These are phyloP conservation scores for Portevinia maculata DNA, from an alignment of 2,888 invertebrate species.

Conservation along the genomic window DNA sequence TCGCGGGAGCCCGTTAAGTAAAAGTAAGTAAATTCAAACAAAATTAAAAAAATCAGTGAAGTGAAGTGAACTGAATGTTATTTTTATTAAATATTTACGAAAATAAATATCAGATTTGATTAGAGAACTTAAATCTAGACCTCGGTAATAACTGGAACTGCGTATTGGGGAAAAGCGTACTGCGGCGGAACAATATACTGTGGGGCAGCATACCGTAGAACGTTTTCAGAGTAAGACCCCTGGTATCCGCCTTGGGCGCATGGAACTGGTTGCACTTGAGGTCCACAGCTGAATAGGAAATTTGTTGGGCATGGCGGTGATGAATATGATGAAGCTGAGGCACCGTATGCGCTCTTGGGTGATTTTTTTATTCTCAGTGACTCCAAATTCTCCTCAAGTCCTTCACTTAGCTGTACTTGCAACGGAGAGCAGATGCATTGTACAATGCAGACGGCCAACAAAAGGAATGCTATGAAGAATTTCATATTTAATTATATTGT, in stretches of 20 bases:
- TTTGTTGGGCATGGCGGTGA: constrained; percentile 79
- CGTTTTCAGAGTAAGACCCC: constrained; percentile 79
- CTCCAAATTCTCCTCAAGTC: constrained; percentile 51
- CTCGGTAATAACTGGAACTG: constrained; percentile 60
- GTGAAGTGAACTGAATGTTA: constrained; percentile 28
- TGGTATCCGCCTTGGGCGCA: constrained; percentile 77
- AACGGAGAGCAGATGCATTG: constrained; percentile 35
- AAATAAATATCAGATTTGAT: background rate
- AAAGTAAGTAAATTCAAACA: too few species aligned
- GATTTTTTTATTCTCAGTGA: constrained; percentile 51
- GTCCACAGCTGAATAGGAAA: constrained; percentile 81
- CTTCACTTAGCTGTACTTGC: constrained; percentile 37
- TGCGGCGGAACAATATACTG: constrained; percentile 37
- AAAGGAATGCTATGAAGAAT: constrained; percentile 51
- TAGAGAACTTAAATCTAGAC: constrained; percentile 32
- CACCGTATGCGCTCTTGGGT: constrained; percentile 44
- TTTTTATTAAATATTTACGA: constrained; percentile 26
- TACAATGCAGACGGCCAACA: constrained; percentile 44
- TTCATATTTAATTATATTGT: constrained; percentile 55
- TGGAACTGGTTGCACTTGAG: constrained; percentile 79
- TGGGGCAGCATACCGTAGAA: constrained; percentile 78
- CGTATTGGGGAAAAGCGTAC: constrained; percentile 55
- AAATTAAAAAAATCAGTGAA: constrained; percentile 35
- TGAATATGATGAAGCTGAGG: constrained; percentile 73
- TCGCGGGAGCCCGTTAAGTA: too few species aligned